Conservation (phyloP, 2,113 vertebrate genomes). For the Ictalurus furcatus region DNA sequence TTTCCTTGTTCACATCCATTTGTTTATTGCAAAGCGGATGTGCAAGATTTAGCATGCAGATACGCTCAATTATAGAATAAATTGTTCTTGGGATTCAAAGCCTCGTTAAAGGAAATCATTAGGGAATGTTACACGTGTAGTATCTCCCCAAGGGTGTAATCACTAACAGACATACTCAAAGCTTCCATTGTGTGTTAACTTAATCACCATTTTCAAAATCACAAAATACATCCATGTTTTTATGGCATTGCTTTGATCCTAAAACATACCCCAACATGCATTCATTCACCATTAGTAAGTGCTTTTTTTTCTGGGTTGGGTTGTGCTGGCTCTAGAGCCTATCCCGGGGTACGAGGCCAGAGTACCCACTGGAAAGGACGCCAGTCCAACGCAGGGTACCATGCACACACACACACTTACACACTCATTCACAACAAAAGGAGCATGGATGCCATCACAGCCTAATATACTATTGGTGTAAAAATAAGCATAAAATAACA, state of each 20-base stretch:
- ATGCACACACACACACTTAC: background rate
- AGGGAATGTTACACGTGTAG: background rate
- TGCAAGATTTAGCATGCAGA: background rate
- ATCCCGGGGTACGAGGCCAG: background rate
- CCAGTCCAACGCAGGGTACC: background rate
- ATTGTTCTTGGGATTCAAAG: slow-evolving; percentile 16
- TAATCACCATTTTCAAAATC: background rate
- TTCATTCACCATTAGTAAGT: background rate
- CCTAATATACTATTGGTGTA: background rate
- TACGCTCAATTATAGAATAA: slow-evolving; percentile 20
- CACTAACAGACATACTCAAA: background rate
- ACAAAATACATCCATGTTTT: background rate
- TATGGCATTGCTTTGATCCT: background rate
- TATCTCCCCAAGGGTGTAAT: background rate
- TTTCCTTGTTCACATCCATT: background rate
- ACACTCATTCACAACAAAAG: background rate
- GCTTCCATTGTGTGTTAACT: background rate
- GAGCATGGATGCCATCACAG: background rate
- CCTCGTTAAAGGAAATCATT: slow-evolving; percentile 12
- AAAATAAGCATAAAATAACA: background rate
- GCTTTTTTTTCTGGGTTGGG: background rate
- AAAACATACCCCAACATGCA: background rate
- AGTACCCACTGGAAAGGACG: background rate
- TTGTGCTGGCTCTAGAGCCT: background rate
- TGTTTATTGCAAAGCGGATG: background rate